These are phyloP conservation scores for Zaprionus capensis DNA, from an alignment of 1,140 invertebrate species.

Conservation along the genomic window DNA sequence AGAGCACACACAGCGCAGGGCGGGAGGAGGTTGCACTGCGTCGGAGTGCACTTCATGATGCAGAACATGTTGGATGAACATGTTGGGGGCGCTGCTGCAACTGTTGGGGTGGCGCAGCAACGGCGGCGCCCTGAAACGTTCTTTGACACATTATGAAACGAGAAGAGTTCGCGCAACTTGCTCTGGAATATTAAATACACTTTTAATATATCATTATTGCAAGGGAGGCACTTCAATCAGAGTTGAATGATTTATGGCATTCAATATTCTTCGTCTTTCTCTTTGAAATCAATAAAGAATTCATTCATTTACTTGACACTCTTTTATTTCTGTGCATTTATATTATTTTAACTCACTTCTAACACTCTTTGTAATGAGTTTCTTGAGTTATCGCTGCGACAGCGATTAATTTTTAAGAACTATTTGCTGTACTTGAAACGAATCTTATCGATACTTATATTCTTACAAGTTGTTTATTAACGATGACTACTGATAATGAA, in stretches of 20 bases:
- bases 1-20: constrained; percentile 54
- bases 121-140: constrained; percentile 35
- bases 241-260: not conserved
- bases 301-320: not conserved
- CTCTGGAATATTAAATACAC: constrained; percentile 24
- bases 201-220: constrained; percentile 5
- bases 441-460: constrained; percentile 21
- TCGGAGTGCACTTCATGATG: constrained; percentile 43
- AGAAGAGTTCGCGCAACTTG: not conserved
- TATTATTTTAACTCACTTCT: not conserved
- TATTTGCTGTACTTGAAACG: not conserved
- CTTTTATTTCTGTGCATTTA: not conserved
- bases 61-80: constrained; percentile 45
- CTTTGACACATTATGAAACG: constrained; percentile 48
- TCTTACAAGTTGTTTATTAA: not conserved
- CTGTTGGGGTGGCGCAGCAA: not conserved
- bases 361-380: not conserved
- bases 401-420: constrained; percentile 1
- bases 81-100: not conserved
- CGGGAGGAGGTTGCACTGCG: constrained; percentile 25
- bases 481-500: not conserved
- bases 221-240: not conserved
- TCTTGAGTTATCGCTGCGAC: not conserved
- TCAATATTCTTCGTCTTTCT: not conserved
- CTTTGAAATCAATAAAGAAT: not conserved